phyloP scores from a whole-genome alignment of 37 sponge, comb jelly and placozoan species.

The Theonella swinhoei region DNA sequence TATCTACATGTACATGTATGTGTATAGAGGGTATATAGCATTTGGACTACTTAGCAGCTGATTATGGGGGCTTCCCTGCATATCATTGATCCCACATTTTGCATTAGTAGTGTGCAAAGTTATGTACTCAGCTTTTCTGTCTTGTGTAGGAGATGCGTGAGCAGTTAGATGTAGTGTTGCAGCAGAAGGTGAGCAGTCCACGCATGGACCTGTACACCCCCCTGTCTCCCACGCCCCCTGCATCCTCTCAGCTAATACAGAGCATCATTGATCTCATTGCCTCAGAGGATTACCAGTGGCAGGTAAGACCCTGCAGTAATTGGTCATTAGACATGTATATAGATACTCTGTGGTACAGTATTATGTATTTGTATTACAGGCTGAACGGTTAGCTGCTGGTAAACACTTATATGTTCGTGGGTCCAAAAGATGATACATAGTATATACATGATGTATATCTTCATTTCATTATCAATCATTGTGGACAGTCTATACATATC shows the following conservation, averaged over 20 bases:
- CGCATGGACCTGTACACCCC: constrained; percentile 60
- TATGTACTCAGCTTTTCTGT: too few species aligned
- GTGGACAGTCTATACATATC: too few species aligned
- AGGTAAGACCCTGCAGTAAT: neutral
- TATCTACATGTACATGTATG: too few species aligned
- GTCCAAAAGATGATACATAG: neutral
- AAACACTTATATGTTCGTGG: constrained; percentile 39
- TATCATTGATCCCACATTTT: neutral
- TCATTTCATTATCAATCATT: too few species aligned
- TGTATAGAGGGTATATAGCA: neutral
- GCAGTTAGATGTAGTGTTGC: constrained; percentile 58
- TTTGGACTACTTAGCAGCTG: neutral
- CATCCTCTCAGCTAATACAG: constrained; percentile 64
- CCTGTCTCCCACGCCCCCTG: constrained; percentile 7
- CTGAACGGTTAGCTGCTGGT: constrained; percentile 58
- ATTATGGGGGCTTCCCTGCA: too few species aligned
- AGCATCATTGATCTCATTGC: constrained; percentile 82
- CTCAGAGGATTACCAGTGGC: constrained; percentile 51
- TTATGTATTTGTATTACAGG: constrained; percentile 16
- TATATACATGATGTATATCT: too few species aligned
- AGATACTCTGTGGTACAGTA: neutral
- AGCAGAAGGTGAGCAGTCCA: constrained; percentile 69
- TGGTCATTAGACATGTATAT: neutral
- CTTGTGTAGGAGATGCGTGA: constrained; percentile 64
- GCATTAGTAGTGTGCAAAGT: too few species aligned